phyloP scores from a whole-genome alignment of 2,113 vertebrate species.

The Lathamus discolor region DNA sequence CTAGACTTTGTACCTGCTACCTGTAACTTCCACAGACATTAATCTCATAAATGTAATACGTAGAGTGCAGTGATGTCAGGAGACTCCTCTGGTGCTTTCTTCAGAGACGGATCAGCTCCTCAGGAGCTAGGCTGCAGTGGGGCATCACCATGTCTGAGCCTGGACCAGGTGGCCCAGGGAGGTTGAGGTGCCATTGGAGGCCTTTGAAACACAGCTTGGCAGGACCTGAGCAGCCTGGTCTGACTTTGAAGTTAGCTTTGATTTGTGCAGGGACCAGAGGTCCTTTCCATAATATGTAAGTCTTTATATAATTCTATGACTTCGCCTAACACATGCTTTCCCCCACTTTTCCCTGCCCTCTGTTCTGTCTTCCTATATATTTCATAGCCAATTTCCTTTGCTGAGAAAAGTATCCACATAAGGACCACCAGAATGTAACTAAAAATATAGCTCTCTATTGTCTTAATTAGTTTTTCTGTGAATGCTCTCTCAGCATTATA shows the following conservation, averaged over 20 bases:
- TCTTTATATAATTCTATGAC: neutral
- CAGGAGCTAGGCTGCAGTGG: accelerated
- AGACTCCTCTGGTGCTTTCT: neutral
- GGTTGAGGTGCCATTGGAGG: neutral
- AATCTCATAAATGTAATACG: neutral
- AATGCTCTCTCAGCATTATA: neutral
- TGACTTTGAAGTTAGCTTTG: neutral
- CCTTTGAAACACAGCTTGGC: neutral
- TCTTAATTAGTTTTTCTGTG: neutral
- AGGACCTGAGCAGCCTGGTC: neutral
- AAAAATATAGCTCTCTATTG: neutral
- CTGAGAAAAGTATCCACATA: neutral
- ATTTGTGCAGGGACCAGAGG: neutral
- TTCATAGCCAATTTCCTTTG: neutral
- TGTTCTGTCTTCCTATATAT: neutral
- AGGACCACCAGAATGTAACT: neutral
- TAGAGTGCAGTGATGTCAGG: neutral
- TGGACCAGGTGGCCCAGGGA: neutral
- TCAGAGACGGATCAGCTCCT: neutral
- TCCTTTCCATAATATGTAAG: neutral
- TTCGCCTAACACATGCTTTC: neutral
- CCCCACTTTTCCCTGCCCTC: neutral
- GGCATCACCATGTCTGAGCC: neutral
- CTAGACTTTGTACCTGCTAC: neutral
- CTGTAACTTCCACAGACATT: neutral